phyloP scores from a whole-genome alignment of 1,140 invertebrate species.

The Carcinoscorpius rotundicauda region DNA sequence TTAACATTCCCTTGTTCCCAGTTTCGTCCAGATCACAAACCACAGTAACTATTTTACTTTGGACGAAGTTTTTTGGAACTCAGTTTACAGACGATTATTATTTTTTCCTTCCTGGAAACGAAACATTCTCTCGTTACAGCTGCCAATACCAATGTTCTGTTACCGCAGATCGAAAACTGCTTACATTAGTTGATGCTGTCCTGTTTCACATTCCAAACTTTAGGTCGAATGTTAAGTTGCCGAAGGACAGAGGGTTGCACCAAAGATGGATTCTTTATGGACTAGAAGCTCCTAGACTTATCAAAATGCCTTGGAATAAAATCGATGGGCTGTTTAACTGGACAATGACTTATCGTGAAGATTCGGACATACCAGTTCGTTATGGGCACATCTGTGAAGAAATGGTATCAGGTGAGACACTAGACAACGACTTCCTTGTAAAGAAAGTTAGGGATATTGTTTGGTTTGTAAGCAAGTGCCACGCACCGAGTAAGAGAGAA shows the following conservation, averaged over 20 bases:
- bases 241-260: constrained; percentile 17
- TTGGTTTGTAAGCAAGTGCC: constrained; percentile 33
- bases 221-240: constrained; percentile 18
- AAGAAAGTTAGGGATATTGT: constrained; percentile 32
- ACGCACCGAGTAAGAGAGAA: constrained; percentile 20
- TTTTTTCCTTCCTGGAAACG: no score
- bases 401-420: constrained; percentile 6
- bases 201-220: constrained; percentile 11
- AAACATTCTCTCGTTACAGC: no score
- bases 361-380: constrained; percentile 36
- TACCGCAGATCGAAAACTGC: constrained; percentile 11
- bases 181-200: constrained; percentile 6
- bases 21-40: no score
- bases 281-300: constrained; percentile 12
- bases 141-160: constrained; percentile 4
- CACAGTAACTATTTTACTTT: no score
- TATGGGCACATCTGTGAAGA: constrained; percentile 17
- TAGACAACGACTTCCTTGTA: background rate
- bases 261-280: constrained; percentile 20
- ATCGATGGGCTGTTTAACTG: constrained; percentile 40
- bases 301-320: constrained; percentile 21
- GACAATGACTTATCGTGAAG: constrained; percentile 43
- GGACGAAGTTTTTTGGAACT: no score
- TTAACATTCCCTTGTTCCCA: no score
- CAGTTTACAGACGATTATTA: no score